Conservation (phyloP, 2,888 invertebrate species). For the Andrena trimmerana region DNA sequence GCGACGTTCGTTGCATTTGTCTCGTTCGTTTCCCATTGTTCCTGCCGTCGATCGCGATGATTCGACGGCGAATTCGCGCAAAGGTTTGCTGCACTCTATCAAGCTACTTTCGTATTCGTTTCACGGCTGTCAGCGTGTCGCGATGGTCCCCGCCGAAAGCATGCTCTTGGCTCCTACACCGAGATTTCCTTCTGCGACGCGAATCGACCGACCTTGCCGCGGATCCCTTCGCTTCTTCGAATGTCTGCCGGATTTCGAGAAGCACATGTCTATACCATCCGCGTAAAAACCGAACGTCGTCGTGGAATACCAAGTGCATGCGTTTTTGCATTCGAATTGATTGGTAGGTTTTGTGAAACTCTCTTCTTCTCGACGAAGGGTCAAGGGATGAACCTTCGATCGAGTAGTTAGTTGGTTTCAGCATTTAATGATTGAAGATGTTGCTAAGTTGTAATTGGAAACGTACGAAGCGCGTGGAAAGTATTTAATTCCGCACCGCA, state of each 20-base stretch:
- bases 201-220: constrained; percentile 27
- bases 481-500: constrained; percentile 57
- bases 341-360: neutral
- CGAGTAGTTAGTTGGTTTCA: neutral
- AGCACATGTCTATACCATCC: constrained; percentile 11
- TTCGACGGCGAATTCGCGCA: constrained; percentile 11
- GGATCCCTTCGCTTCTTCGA: constrained; percentile 17
- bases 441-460: constrained; percentile 29
- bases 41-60: neutral
- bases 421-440: neutral
- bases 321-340: constrained; percentile 3
- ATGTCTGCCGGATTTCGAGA: constrained; percentile 36
- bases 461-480: constrained; percentile 41
- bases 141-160: constrained; percentile 22
- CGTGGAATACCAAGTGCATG: constrained; percentile 27
- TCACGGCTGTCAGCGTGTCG: constrained; percentile 32
- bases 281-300: neutral
- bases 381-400: neutral
- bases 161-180: constrained; percentile 28
- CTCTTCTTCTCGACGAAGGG: neutral
- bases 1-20: constrained; percentile 5
- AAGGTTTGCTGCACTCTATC: constrained; percentile 8
- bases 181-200: constrained; percentile 32
- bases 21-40: constrained; percentile 1
- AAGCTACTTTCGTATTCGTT: constrained; percentile 54